These are phyloP conservation scores for Argynnis bischoffii DNA, from an alignment of 2,888 invertebrate genomes.

Conservation along the genomic window DNA sequence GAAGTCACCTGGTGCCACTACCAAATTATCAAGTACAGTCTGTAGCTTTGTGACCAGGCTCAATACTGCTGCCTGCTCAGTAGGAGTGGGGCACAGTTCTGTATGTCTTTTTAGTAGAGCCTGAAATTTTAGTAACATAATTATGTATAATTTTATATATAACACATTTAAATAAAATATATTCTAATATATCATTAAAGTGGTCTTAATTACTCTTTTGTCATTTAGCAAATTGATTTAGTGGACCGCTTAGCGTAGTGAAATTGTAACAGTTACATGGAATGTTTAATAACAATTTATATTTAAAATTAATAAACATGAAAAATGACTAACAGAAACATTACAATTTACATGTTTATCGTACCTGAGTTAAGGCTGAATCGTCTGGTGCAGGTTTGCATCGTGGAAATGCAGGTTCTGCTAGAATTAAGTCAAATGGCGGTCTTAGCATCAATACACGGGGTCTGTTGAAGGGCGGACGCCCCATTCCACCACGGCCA, in stretches of 20 bases:
- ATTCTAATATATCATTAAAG: too few relatives aligned
- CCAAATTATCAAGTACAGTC: slow-evolving; percentile 95
- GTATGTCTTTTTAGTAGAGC: slow-evolving; percentile 95
- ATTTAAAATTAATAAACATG: neutral
- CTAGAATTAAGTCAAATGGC: slow-evolving; percentile 93
- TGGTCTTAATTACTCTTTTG: too few relatives aligned
- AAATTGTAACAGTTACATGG: neutral
- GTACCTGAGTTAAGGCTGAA: slow-evolving; percentile 89
- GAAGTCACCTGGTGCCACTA: slow-evolving; percentile 96
- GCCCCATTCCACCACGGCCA: slow-evolving; percentile 83
- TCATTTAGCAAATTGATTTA: too few relatives aligned
- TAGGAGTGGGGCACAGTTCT: slow-evolving; percentile 94
- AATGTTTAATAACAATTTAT: neutral
- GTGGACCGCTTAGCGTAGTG: too few relatives aligned
- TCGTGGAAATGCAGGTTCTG: slow-evolving; percentile 94
- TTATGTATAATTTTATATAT: neutral
- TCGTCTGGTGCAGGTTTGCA: slow-evolving; percentile 92
- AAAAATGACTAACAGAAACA: neutral
- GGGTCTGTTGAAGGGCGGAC: slow-evolving; percentile 73
- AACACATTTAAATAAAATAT: too few relatives aligned
- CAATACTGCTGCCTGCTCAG: slow-evolving; percentile 95
- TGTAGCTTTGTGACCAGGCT: slow-evolving; percentile 98
- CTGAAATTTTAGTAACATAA: slow-evolving; percentile 65
- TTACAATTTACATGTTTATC: neutral
- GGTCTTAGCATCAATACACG: slow-evolving; percentile 83